Evolutionary conservation across 2,797 vertebrate species (phyloP), one percentile per base, ranked within the genome.

Genomic region (Nannoperca obscura): DNA sequence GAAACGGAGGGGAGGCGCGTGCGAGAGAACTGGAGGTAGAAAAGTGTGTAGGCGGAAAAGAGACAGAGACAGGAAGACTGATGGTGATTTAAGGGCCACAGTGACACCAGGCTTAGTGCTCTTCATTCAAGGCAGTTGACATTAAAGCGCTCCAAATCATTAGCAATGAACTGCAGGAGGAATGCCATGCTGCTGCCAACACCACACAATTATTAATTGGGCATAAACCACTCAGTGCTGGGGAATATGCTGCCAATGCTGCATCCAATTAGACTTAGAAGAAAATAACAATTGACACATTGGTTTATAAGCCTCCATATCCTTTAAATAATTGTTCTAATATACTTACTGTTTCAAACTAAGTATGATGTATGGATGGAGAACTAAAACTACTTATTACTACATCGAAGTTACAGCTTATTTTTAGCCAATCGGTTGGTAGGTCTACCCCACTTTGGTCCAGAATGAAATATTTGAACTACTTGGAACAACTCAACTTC

Each of bases 81-180:
- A 74, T 76, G 81, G 81, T 86, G 88, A 92, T 91, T 92, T 91
- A 84, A 89, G 73, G 86, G 78, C 87, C 68, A 54, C 71, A 38
- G 73, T 87, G 86, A 90, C 85, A 91, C 67, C 83, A 53, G 80
- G 76, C 91, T 90, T 87, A 79, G 79, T 66, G 70, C 77, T 84
- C 86, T 88, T 87, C 87, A 88, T 90, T 91, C 88, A 82, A 87
- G 71, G 81, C 84, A 84, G 90, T 82, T 77, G 42, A 91, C 90
- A 90, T 87, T 88, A 92, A 92, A 91, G 86, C 65, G 67, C 88
- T 88, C 80, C 81, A 78, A 89, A 89, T 93, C 88, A 93, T 93
- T 88, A 92, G 85, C 68, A 50, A 24, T 74, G 88, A 93, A 81
- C 88, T 87, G 86, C 84, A 72, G 82, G 81, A 90, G 85, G 83